Conservation (phyloP, 2,797 vertebrate genomes). For the Gymnothorax reevesii region DNA sequence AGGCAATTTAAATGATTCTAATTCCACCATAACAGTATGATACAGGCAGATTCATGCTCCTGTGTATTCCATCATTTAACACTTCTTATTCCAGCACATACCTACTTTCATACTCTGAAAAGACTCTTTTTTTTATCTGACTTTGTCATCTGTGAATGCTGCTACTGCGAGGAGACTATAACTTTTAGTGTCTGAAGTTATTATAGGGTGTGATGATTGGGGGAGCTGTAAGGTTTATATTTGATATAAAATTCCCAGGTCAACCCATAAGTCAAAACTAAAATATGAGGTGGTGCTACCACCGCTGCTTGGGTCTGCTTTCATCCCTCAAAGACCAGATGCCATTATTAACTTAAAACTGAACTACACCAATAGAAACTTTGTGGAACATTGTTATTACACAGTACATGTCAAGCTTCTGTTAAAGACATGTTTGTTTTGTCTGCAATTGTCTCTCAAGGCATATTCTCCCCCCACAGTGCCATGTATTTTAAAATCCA, state of each 20-base stretch:
- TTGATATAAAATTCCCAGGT: slow-evolving; percentile 40
- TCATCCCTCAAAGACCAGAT: slow-evolving; percentile 16
- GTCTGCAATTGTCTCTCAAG: slow-evolving; percentile 6
- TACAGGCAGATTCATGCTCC: slow-evolving; percentile 1
- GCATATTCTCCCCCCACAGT: neutral
- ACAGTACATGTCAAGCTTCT: slow-evolving; percentile 8
- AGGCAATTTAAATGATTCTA: neutral
- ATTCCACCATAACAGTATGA: neutral
- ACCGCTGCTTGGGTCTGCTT: slow-evolving; percentile 11
- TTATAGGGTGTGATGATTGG: slow-evolving; percentile 38
- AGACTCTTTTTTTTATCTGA: slow-evolving; percentile 18
- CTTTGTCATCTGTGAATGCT: slow-evolving; percentile 48
- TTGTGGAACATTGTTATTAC: neutral
- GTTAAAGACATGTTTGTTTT: neutral
- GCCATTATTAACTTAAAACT: slow-evolving; percentile 23
- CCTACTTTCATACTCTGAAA: neutral
- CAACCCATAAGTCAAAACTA: slow-evolving; percentile 30
- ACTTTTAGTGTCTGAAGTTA: slow-evolving; percentile 41
- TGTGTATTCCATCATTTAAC: neutral
- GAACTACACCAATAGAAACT: neutral
- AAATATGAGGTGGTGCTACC: slow-evolving; percentile 26
- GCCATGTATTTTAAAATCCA: slow-evolving; percentile 4
- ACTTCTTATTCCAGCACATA: neutral
- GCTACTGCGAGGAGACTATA: slow-evolving; percentile 66
- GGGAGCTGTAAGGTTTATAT: slow-evolving; percentile 39